Base-by-base conservation (phyloP, 2,888 invertebrate genomes). In the Cephalotes varians region DNA sequence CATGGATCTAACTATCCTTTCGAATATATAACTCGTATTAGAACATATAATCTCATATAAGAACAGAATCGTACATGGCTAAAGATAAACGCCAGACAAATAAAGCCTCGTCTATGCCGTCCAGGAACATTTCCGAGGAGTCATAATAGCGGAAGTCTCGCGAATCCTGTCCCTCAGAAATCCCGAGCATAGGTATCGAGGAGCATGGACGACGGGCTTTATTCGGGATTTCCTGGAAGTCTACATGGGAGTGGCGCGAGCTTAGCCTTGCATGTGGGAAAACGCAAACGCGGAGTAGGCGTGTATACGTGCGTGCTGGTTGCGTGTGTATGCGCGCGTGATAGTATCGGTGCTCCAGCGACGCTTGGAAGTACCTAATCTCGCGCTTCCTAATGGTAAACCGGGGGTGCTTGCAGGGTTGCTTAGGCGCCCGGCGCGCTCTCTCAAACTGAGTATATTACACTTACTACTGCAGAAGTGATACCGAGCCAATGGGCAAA, bases 401-500 rank as follows among this genome's bases (percentile, higher is more conserved):
- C 89, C 91, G 90, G 91, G 91, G 88, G 76, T 79, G 84, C 91
- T 90, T 84, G 90, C 90, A 87, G 91, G 85, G 84, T 86, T 89
- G 86, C 84, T 85, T 83, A 87, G 84, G 86, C 83, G 77, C 81
- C 56, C 81, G 81, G 77, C 69, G 77, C 73, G 74, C 74, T 79
- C 72, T 60, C 85, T 71, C 77, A 74, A 82, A 79, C 69, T 84
- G 88, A 90, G 90, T 93, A 91, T 93, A 93, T 93, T 93, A 93
- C 92, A 90, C 91, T 92, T 92, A 88, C 83, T 84, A 86, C 85
- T 85, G 87, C 86, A 91, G 89, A 93, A 94, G 93, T 93, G 93
- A 93, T 93, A 93, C 92, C 92, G 91, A 94, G 93, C 93, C 93
- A 93, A 94, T 93, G 93, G 92, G 93, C 94, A 94, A 94, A 94